Percentiles rank a stretch among this genome's conserved stretches.
These are phyloP conservation scores for Epinephelus awoara DNA, from an alignment of 2,797 vertebrate species.

Conservation along the genomic window DNA sequence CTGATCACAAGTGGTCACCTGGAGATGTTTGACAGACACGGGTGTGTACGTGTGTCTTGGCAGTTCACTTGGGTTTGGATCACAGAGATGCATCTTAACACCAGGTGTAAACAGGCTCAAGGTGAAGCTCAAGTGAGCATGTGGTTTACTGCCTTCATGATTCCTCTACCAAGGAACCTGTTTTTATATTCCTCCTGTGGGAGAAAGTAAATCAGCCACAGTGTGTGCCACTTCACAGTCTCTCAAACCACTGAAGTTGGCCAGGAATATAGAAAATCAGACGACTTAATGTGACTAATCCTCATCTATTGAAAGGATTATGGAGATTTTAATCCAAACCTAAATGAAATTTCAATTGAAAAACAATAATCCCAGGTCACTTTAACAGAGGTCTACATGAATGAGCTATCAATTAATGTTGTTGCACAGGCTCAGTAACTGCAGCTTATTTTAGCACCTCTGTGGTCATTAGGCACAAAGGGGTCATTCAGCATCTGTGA, in stretches of 20 bases:
- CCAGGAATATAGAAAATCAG: neutral
- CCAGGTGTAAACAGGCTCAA: too few relatives aligned
- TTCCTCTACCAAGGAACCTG: neutral
- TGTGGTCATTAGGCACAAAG: neutral
- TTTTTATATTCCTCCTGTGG: neutral
- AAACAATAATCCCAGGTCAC: neutral
- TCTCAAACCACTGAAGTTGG: neutral
- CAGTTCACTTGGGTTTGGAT: too few relatives aligned
- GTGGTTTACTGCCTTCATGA: neutral
- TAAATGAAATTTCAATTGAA: neutral
- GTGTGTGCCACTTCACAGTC: constrained; percentile 3
- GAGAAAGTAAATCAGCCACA: neutral
- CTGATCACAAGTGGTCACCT: too few relatives aligned
- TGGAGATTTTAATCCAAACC: neutral
- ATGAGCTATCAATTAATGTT: neutral
- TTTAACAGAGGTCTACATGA: neutral
- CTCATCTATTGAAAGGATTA: neutral
- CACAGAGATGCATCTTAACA: too few relatives aligned
- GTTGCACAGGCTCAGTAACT: neutral
- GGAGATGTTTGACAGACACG: too few relatives aligned
- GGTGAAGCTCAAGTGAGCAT: neutral
- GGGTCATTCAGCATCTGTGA: neutral
- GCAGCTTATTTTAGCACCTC: neutral
- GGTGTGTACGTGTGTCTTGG: too few relatives aligned
- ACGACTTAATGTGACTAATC: neutral